These are phyloP conservation scores for Sinotaia quadrata DNA, from an alignment of 2,888 invertebrate species.

Conservation along the genomic window DNA sequence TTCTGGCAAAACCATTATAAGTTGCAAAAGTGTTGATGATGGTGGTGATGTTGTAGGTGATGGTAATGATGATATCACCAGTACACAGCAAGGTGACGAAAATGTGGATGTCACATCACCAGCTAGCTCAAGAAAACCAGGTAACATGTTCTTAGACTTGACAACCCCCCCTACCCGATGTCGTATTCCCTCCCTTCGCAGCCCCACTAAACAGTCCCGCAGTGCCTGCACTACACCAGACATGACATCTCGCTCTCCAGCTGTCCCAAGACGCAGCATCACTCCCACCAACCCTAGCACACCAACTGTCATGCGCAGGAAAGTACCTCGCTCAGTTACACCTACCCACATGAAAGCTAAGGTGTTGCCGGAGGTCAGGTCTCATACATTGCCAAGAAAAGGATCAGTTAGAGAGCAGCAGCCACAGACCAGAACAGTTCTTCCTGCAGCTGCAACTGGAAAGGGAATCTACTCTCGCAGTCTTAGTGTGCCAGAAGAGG, in stretches of 20 bases:
- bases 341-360: conserved; percentile 22
- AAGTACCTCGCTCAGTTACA: conserved; percentile 14
- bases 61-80: conserved; percentile 2
- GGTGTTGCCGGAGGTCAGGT: conserved; percentile 19
- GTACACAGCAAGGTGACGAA: conserved; percentile 1
- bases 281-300: conserved; percentile 25
- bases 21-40: neutral
- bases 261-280: conserved; percentile 24
- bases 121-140: conserved; percentile 37
- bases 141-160: conserved; percentile 43
- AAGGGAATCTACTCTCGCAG: neutral
- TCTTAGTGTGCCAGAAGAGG: conserved; percentile 30
- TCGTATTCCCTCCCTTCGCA: conserved; percentile 33
- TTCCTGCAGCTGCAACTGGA: neutral
- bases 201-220: conserved; percentile 23
- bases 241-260: conserved; percentile 26
- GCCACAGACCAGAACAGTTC: neutral
- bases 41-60: neutral
- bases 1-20: conserved; percentile 5
- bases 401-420: neutral
- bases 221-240: neutral
- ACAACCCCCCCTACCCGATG: conserved; percentile 35
- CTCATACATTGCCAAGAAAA: conserved; percentile 24
- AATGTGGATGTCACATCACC: neutral
- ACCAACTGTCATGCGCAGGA: conserved; percentile 16